phyloP scores from a whole-genome alignment of 2,797 vertebrate species.

The Microhierax caerulescens region DNA sequence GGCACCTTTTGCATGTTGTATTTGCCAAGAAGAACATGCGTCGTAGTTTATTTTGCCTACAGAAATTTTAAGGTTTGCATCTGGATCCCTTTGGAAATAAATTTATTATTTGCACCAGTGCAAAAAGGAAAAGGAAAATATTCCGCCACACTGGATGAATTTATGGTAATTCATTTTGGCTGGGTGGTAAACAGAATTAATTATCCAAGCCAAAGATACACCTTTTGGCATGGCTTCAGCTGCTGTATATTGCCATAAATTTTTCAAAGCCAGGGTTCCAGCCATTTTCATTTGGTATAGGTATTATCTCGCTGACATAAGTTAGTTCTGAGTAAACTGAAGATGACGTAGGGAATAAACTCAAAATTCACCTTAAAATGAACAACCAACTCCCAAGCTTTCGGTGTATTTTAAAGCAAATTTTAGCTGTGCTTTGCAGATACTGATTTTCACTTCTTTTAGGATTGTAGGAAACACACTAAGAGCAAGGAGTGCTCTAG shows the following conservation, averaged over 20 bases:
- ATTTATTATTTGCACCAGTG: slow-evolving; percentile 13
- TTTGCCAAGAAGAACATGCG: slow-evolving; percentile 40
- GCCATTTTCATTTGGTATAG: not conserved
- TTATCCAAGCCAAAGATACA: not conserved
- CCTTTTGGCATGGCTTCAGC: not conserved
- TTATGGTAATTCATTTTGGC: not conserved
- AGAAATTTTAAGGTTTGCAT: slow-evolving; percentile 35
- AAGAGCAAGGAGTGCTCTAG: not conserved
- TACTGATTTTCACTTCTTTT: not conserved
- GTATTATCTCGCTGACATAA: not conserved
- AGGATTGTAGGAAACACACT: rapidly evolving
- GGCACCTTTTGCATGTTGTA: slow-evolving; percentile 41
- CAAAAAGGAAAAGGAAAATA: not conserved
- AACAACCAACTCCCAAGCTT: not conserved
- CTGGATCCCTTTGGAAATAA: slow-evolving; percentile 40
- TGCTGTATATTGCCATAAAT: not conserved
- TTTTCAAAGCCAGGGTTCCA: not conserved
- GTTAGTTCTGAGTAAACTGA: not conserved
- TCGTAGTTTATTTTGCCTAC: slow-evolving; percentile 28
- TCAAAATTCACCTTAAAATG: not conserved
- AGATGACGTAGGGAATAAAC: not conserved
- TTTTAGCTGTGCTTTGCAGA: not conserved
- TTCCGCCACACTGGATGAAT: not conserved
- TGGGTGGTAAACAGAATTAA: slow-evolving; percentile 33
- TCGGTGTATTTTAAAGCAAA: not conserved